A percentile compares a stretch with the other conserved stretches of the same genome.
Evolutionary conservation across 2,888 invertebrate species (phyloP).

Genomic region (Tipula helvola): DNA sequence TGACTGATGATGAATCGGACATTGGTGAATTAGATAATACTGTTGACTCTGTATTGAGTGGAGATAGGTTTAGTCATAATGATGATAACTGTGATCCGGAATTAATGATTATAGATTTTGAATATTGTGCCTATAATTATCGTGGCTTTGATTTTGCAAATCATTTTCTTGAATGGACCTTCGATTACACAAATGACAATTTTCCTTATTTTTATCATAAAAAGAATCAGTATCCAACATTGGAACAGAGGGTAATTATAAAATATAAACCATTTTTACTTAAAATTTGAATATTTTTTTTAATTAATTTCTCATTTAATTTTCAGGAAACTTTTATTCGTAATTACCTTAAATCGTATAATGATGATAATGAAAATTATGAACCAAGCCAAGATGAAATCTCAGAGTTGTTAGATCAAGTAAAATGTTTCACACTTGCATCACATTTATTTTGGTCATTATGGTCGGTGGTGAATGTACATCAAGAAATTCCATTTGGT

Average conservation of each 20-base stretch:
- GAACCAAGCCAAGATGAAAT: conserved; percentile 43
- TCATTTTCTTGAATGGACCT: conserved; percentile 87
- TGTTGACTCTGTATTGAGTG: conserved; percentile 27
- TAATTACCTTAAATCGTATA: conserved; percentile 27
- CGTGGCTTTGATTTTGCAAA: conserved; percentile 89
- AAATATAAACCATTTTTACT: background rate
- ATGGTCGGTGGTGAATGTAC: conserved; percentile 84
- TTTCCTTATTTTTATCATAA: conserved; percentile 65
- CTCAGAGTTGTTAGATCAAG: conserved; percentile 56
- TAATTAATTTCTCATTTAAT: conserved; percentile 6
- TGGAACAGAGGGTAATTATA: conserved; percentile 60
- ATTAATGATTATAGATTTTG: conserved; percentile 79
- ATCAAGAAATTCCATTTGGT: conserved; percentile 82
- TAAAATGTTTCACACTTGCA: conserved; percentile 70
- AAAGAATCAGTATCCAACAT: conserved; percentile 56
- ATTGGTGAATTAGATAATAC: conserved; percentile 25
- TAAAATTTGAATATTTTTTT: background rate
- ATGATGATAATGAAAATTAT: conserved; percentile 20
- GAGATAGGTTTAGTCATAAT: conserved; percentile 19
- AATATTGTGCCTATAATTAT: conserved; percentile 91
- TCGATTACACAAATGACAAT: conserved; percentile 69
- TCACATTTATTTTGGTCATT: conserved; percentile 91
- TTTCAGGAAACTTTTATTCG: conserved; percentile 23
- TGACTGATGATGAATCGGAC: conserved; percentile 11
- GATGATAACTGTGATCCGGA: conserved; percentile 36